Percentiles rank a stretch among this genome's conserved stretches.
These are phyloP conservation scores for Leucoraja erinaceus DNA, from an alignment of 2,113 vertebrate species.

Conservation along the genomic window DNA sequence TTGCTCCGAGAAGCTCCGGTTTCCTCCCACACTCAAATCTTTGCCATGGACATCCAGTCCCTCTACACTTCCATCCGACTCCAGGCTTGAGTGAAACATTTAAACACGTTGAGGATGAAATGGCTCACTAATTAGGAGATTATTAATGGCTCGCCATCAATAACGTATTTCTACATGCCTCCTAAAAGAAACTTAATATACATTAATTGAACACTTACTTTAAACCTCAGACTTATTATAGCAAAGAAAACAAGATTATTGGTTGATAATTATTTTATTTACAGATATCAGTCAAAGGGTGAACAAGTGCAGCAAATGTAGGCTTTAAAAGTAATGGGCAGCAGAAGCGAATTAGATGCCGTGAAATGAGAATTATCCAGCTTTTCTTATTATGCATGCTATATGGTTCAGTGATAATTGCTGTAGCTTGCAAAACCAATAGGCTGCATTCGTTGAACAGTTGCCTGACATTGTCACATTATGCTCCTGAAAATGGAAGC, in stretches of 20 bases:
- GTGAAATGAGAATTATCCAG: constrained; percentile 24
- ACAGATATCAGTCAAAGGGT: background rate
- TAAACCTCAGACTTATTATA: background rate
- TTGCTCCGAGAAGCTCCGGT: too few species aligned
- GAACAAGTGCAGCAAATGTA: background rate
- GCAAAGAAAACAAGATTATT: constrained; percentile 23
- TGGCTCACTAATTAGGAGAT: background rate
- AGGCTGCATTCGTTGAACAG: constrained; percentile 10
- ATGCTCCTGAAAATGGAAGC: constrained; percentile 4
- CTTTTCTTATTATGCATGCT: constrained; percentile 21
- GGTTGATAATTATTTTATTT: constrained; percentile 12
- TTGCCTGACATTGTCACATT: constrained; percentile 9
- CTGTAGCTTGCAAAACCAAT: background rate
- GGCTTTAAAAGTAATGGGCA: constrained; percentile 24
- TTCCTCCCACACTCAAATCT: too few species aligned
- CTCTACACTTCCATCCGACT: too few species aligned
- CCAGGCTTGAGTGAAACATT: background rate
- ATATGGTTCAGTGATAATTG: constrained; percentile 14
- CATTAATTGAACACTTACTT: background rate
- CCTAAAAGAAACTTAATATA: background rate
- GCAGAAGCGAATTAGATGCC: constrained; percentile 6
- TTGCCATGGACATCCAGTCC: too few species aligned
- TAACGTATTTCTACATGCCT: background rate
- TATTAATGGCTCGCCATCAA: background rate
- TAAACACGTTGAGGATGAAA: background rate